phyloP scores from a whole-genome alignment of 2,797 vertebrate genomes.

The Ctenosaura bakeri region DNA sequence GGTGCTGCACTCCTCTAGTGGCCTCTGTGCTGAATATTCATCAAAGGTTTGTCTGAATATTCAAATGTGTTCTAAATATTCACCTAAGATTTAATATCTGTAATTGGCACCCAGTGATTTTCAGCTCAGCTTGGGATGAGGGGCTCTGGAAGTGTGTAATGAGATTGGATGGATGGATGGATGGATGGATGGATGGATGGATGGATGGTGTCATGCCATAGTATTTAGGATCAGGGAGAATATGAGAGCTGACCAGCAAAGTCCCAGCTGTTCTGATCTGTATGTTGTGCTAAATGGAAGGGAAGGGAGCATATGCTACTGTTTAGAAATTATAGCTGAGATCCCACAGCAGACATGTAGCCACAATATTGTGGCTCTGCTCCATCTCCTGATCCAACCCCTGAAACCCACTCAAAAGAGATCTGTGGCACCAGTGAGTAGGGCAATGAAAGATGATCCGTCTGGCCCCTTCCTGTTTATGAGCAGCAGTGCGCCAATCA shows the following conservation, averaged over 20 bases:
- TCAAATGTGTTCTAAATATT: slow-evolving; percentile 16
- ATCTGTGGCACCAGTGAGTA: too few species aligned
- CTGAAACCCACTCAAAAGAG: too few species aligned
- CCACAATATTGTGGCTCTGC: too few species aligned
- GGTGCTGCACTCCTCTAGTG: not conserved
- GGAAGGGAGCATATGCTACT: not conserved
- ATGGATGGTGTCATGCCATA: not conserved
- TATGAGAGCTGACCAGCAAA: too few species aligned
- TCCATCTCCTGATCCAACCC: too few species aligned
- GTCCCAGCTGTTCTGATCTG: not conserved
- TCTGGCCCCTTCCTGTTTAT: too few species aligned
- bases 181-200: not conserved
- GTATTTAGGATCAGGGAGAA: too few species aligned
- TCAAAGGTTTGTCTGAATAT: slow-evolving; percentile 15
- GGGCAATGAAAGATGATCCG: too few species aligned
- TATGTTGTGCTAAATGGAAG: not conserved
- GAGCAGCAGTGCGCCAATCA: too few species aligned
- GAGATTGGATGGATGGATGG: not conserved
- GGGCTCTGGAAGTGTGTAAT: not conserved
- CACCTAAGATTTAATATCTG: not conserved
- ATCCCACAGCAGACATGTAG: too few species aligned
- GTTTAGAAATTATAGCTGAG: too few species aligned
- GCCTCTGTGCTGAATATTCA: slow-evolving; percentile 9
- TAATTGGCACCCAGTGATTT: not conserved
- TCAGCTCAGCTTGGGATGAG: not conserved